Base-by-base conservation (phyloP, 2,888 invertebrate genomes). In the Halictus quadricinctus region DNA sequence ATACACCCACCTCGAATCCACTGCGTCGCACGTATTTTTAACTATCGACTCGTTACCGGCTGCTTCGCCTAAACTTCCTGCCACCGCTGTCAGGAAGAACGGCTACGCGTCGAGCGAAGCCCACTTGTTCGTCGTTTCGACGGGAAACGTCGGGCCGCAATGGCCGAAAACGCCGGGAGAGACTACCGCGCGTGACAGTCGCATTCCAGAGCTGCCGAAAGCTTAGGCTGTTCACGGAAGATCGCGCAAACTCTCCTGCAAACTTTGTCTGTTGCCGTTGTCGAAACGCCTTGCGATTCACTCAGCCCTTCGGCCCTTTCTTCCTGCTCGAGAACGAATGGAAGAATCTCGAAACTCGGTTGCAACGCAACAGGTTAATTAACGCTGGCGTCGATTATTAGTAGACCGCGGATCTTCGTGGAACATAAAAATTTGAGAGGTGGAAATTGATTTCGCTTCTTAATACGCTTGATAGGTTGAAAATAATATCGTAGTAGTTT, bases 41-140 rank as follows among this genome's bases (percentile, higher is more conserved):
- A 91, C 91, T 90, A 90, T 89, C 86, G 88, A 86, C 87, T 90
- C 87, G 89, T 91, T 90, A 89, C 88, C 89, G 88, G 81, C 81
- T 78, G 87, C 80, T 81, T 85, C 89, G 85, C 74, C 88, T 87
- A 91, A 92, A 92, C 92, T 92, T 93, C 93, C 93, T 91, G 91
- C 88, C 90, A 70, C 79, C 75, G 76, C 80, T 84, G 86, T 89
- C 91, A 89, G 88, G 87, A 90, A 91, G 87, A 90, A 90, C 87
- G 83, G 81, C 76, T 66, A 79, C 66, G 76, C 36, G 36, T 78
- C 79, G 54, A 15, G 77, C n/a, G n/a, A 76, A 77, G 77, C 77
- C 86, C 86, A 87, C 87, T 87, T 87, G 87, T 87, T 87, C 79
- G 60, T n/a, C 66, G 48, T 36, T 60, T 13, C 72, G 48, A 46